Percentiles rank a stretch among this genome's conserved stretches.
phyloP scores from a whole-genome alignment of 2,797 vertebrate genomes.

The Petrocephalus schoutedeni region DNA sequence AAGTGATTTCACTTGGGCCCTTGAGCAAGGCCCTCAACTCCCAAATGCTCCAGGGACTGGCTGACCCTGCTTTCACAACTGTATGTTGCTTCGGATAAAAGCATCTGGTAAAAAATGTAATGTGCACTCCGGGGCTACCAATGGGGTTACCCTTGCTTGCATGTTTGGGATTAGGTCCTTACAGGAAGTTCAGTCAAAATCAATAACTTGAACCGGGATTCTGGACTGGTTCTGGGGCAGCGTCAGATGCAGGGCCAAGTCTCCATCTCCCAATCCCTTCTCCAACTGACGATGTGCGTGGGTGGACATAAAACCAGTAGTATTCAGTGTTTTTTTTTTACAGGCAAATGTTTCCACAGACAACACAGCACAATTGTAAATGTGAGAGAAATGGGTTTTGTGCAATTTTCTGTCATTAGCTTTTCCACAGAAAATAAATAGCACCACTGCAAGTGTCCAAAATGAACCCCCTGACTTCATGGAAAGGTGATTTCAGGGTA shows the following conservation, averaged over 20 bases:
- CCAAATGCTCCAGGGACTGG: background rate
- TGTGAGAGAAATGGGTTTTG: background rate
- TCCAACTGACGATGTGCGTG: background rate
- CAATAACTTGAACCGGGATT: background rate
- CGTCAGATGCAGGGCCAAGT: background rate
- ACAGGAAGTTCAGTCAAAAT: background rate
- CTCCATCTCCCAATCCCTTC: background rate
- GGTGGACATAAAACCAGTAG: background rate
- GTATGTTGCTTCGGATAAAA: background rate
- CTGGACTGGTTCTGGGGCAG: background rate
- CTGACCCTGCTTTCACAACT: too few relatives aligned
- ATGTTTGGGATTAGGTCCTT: background rate
- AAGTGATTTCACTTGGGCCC: background rate
- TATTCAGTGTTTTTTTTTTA: background rate
- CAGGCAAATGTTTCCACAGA: conserved; percentile 12
- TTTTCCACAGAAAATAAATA: conserved; percentile 11
- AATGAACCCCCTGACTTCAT: background rate
- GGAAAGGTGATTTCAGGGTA: background rate
- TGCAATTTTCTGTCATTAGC: conserved; percentile 14
- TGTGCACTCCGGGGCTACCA: background rate
- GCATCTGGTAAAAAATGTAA: background rate
- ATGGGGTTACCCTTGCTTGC: background rate
- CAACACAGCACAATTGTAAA: background rate
- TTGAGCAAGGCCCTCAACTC: background rate
- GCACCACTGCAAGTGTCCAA: background rate